Base-by-base conservation (phyloP, 2,113 vertebrate species). In the Astur gentilis region DNA sequence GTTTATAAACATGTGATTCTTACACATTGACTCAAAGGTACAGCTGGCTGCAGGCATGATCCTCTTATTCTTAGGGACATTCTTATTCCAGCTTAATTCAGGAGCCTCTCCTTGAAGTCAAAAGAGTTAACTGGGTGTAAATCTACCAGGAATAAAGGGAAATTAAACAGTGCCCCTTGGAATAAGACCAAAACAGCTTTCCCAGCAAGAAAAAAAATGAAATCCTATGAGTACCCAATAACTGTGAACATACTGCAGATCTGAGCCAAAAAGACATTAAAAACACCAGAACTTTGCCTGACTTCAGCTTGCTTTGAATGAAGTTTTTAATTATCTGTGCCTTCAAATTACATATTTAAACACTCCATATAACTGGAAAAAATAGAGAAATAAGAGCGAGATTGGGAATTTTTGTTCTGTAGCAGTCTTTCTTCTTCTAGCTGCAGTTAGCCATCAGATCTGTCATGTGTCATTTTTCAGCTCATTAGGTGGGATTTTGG, bases 401-500 rank as follows among this genome's bases (percentile, higher is more conserved):
- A 83, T 16, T 76, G 27, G 57, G 44, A 71, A 55, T 87, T 95
- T 95, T 95, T 96, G 69, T 80, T 90, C 87, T 95, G 87, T 80
- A 86, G 58, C 42, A 84, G 97, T 93, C 97, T 98, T 97, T 97
- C 92, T 96, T 96, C 97, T 96, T 90, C 92, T 88, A 93, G 94
- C 91, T 97, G 45, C 93, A 97, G 95, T 98, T 93, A 96, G 97
- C 98, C 98, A 98, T 98, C 98, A 98, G 94, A 98, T 45, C 88
- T 98, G 95, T 98, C 97, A 95, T 61, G 94, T 97, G 87, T 98
- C 97, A 96, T 97, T 98, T 97, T 97, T 98, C 97, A 95, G 86
- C 92, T 98, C 98, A 98, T 98, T 98, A 98, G 97, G 96, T 97
- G 96, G 98, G 97, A 98, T 98, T 98, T 97, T 97, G 97, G 98